These are phyloP conservation scores for Anguilla japonica DNA, from an alignment of 2,113 vertebrate species.

Conservation along the genomic window DNA sequence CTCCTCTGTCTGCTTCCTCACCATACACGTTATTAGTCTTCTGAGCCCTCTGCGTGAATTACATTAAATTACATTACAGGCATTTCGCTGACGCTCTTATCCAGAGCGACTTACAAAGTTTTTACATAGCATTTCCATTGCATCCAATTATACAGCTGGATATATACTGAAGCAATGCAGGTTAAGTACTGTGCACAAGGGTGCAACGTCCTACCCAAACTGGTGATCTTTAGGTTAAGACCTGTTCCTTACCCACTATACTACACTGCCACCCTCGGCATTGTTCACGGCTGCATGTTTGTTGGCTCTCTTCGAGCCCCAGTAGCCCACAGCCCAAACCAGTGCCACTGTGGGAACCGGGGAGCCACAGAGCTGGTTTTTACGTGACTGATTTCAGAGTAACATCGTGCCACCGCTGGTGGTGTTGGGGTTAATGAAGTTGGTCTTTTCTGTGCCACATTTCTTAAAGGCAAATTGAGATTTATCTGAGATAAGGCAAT, in stretches of 20 bases:
- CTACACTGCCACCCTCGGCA: too few relatives aligned
- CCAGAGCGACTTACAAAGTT: too few relatives aligned
- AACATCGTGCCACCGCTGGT: not conserved
- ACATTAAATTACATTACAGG: too few relatives aligned
- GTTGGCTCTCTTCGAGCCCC: not conserved
- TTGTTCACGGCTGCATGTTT: not conserved
- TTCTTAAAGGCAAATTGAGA: not conserved
- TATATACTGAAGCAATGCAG: too few relatives aligned
- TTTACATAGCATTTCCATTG: too few relatives aligned
- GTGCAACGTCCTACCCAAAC: too few relatives aligned
- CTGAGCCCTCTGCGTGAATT: not conserved
- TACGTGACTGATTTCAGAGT: not conserved
- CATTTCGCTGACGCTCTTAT: too few relatives aligned
- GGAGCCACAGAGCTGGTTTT: not conserved
- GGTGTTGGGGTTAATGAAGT: not conserved
- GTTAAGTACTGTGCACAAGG: too few relatives aligned
- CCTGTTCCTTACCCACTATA: too few relatives aligned
- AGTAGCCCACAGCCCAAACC: not conserved
- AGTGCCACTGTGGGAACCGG: not conserved
- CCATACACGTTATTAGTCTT: not conserved
- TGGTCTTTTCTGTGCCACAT: not conserved
- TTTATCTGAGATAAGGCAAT: not conserved
- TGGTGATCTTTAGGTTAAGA: too few relatives aligned
- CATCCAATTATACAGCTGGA: too few relatives aligned
- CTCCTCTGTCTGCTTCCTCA: not conserved